Base-by-base conservation (phyloP, 2,797 vertebrate genomes). In the Eurystomus glaucurus region DNA sequence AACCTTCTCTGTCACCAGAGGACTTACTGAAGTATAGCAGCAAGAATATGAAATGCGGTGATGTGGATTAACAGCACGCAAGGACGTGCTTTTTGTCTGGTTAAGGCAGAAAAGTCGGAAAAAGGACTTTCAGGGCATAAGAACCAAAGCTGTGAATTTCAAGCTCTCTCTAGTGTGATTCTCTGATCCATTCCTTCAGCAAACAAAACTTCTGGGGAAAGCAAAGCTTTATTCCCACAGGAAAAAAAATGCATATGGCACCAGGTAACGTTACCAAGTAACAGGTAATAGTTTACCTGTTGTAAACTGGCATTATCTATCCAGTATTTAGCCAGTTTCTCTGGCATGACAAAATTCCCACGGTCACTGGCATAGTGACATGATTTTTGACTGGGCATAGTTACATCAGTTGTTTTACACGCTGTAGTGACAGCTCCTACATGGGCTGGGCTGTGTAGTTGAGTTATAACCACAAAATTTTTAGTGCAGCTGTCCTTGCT, bases 1-100 rank as follows among this genome's bases (percentile, higher is more conserved):
- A 86, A 97, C 81, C 86, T 92, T 61, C 61, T 37, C 29, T 93
- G 68, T 50, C 89, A 71, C 51, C 75, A 58, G 64, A 89, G 78
- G 25, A 68, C 51, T 71, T 64, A 3, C 3, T 74, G 64, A 61
- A 62, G 33, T 62, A 26, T 10, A 68, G 62, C 74, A 85, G 71
- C 43, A 70, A 46, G 84, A 66, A 92, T 85, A 37, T 46, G 85
- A 89, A 83, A 65, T 77, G 8, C 25, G 68, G 28, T 51, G 68
- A 70, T 85, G 35, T 61, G 60, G 60, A 58, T 79, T 82, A 85
- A 22, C 17, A 72, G 50, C 29, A 31, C 19, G 48, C 54, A 93
- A 51, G 29, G 37, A 45, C 74, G 51, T 37, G 10, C 5, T 82
- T 65, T 91, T 87, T 68, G 35, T 46, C 55, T 78, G 51, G 46